A percentile compares a stretch with the other conserved stretches of the same genome.
phyloP scores from a whole-genome alignment of 2,888 invertebrate species.

The Eutolmus rufibarbis region DNA sequence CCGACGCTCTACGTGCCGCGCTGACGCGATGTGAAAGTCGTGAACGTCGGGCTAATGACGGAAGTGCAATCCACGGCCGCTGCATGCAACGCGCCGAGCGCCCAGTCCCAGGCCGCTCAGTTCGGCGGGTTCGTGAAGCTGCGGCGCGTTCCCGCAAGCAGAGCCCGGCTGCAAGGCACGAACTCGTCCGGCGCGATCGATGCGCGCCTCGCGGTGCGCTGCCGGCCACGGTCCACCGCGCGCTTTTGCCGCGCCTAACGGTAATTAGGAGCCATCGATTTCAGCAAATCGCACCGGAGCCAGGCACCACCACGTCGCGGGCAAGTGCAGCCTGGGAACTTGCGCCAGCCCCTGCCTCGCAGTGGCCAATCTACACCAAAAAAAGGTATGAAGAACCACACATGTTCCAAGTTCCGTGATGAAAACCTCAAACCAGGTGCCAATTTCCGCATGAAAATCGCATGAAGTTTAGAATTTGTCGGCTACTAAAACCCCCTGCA shows the following conservation, averaged over 20 bases:
- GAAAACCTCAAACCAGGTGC: too few species aligned
- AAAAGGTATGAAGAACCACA: too few species aligned
- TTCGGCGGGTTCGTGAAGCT: neutral
- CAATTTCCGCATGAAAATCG: too few species aligned
- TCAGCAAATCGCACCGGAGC: neutral
- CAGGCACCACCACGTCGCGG: neutral
- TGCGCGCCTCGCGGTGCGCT: neutral
- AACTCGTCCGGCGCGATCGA: neutral
- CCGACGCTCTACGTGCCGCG: neutral
- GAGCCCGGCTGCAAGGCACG: neutral
- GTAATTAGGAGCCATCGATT: neutral
- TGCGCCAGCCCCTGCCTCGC: neutral
- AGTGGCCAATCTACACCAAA: neutral
- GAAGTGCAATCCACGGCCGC: conserved; percentile 4
- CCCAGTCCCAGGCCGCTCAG: neutral
- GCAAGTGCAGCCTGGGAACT: neutral
- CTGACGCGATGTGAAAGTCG: conserved; percentile 27
- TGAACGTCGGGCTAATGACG: conserved; percentile 24
- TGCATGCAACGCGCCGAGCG: neutral
- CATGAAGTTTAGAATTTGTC: too few species aligned
- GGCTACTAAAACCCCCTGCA: too few species aligned
- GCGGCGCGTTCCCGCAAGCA: neutral
- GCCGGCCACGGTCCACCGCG: conserved; percentile 1
- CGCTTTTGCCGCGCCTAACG: neutral
- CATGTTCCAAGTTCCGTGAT: too few species aligned